Conservation (phyloP, 1,140 invertebrate species). For the Calliphora vicina region DNA sequence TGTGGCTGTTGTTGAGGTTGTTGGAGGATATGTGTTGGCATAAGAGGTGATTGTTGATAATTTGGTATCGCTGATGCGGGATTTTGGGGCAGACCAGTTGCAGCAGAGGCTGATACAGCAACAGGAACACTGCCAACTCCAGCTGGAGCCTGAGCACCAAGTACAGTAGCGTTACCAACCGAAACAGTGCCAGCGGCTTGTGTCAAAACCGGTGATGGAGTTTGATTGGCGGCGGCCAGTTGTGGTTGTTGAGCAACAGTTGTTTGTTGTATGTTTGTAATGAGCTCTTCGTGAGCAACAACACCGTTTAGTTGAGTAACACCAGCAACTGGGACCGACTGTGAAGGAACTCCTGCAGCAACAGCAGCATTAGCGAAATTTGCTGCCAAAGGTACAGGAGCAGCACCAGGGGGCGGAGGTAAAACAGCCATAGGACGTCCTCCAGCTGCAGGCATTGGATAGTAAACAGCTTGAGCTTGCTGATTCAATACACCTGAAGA, state of each 20-base stretch:
- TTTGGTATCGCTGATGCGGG: slow-evolving; percentile 32
- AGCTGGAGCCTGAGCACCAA: slow-evolving; percentile 36
- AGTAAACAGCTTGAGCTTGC: slow-evolving; percentile 56
- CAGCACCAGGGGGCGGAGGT: slow-evolving; percentile 53
- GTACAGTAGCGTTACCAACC: slow-evolving; percentile 14
- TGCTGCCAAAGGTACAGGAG: slow-evolving; percentile 57
- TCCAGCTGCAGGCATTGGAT: slow-evolving; percentile 56
- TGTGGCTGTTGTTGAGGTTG: slow-evolving; percentile 39
- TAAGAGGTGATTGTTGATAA: slow-evolving; percentile 53
- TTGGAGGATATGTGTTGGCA: slow-evolving; percentile 43
- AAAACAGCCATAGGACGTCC: slow-evolving; percentile 53
- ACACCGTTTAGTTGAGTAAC: slow-evolving; percentile 55
- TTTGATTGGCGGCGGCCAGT: slow-evolving; percentile 9
- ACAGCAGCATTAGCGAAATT: slow-evolving; percentile 61
- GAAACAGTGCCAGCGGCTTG: slow-evolving; percentile 20
- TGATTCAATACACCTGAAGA: slow-evolving; percentile 43
- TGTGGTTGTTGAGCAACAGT: slow-evolving; percentile 13
- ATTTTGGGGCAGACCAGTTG: slow-evolving; percentile 44
- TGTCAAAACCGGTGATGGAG: slow-evolving; percentile 20
- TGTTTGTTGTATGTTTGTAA: slow-evolving; percentile 40
- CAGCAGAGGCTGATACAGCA: slow-evolving; percentile 44
- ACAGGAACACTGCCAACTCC: slow-evolving; percentile 39
- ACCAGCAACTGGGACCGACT: background rate
- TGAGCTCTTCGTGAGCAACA: slow-evolving; percentile 57
- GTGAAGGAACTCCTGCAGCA: slow-evolving; percentile 45